Percentiles rank a stretch among this genome's conserved stretches.
These are phyloP conservation scores for Acleris laterana DNA, from an alignment of 2,888 invertebrate species.

Conservation along the genomic window DNA sequence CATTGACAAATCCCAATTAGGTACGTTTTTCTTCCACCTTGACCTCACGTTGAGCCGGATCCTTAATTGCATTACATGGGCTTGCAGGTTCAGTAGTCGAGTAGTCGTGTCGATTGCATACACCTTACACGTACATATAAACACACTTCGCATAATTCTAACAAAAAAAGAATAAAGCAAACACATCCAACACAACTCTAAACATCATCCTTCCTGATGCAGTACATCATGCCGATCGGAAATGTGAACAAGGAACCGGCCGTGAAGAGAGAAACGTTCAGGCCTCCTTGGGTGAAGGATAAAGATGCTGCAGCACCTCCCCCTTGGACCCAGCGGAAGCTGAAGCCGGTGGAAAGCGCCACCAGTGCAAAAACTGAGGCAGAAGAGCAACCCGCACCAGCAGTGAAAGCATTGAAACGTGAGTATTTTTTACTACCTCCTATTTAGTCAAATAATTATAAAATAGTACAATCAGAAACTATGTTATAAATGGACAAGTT, in stretches of 20 bases:
- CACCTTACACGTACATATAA: constrained; percentile 5
- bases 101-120: constrained; percentile 4
- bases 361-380: constrained; percentile 48
- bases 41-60: neutral
- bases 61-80: constrained; percentile 14
- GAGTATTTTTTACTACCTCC: constrained; percentile 45
- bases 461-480: too few species aligned
- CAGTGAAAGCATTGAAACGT: constrained; percentile 70
- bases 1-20: too few species aligned
- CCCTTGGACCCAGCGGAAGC: constrained; percentile 86
- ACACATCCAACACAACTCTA: neutral
- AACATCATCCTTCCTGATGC: constrained; percentile 39
- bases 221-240: constrained; percentile 75
- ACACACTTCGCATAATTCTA: neutral
- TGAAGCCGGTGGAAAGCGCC: constrained; percentile 69
- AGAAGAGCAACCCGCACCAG: constrained; percentile 46
- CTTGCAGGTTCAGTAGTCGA: constrained; percentile 2
- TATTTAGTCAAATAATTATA: neutral
- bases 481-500: too few species aligned
- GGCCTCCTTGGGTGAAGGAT: constrained; percentile 91
- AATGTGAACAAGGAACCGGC: constrained; percentile 80
- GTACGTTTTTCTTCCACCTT: constrained; percentile 1
- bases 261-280: constrained; percentile 86
- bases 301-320: constrained; percentile 85
- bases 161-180: neutral